Evolutionary conservation across 2,113 vertebrate species (phyloP).

Genomic region (Protobothrops mucrosquamatus): DNA sequence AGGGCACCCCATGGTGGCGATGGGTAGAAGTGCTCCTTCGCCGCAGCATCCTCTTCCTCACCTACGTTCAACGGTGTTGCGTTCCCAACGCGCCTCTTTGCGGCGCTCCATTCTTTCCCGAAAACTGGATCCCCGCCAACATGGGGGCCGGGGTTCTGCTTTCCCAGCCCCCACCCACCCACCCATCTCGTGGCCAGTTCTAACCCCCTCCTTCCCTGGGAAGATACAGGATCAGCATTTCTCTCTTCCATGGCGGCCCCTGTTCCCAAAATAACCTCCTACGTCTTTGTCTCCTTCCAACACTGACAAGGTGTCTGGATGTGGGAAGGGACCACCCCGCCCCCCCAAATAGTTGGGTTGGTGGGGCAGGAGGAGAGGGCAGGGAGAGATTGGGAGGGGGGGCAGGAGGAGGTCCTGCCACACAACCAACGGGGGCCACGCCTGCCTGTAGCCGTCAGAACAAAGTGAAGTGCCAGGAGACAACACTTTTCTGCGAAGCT

Average conservation of each 20-base stretch:
- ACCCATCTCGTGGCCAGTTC: background rate
- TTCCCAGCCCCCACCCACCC: background rate
- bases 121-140: background rate
- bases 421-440: too few relatives aligned
- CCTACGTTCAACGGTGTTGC: accelerated
- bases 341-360: background rate
- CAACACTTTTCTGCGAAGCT: background rate
- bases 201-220: background rate
- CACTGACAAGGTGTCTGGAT: conserved; percentile 13
- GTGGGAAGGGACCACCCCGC: background rate
- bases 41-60: background rate
- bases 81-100: background rate
- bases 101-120: background rate
- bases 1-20: accelerated
- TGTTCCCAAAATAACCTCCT: conserved; percentile 7
- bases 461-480: background rate
- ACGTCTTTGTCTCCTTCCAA: background rate
- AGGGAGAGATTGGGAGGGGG: background rate
- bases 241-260: background rate
- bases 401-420: background rate
- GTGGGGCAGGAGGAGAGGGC: background rate
- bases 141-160: background rate
- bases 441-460: background rate
- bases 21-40: background rate
- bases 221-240: background rate